Evolutionary conservation across 2,113 vertebrate species (phyloP).

Genomic region (Riparia riparia): DNA sequence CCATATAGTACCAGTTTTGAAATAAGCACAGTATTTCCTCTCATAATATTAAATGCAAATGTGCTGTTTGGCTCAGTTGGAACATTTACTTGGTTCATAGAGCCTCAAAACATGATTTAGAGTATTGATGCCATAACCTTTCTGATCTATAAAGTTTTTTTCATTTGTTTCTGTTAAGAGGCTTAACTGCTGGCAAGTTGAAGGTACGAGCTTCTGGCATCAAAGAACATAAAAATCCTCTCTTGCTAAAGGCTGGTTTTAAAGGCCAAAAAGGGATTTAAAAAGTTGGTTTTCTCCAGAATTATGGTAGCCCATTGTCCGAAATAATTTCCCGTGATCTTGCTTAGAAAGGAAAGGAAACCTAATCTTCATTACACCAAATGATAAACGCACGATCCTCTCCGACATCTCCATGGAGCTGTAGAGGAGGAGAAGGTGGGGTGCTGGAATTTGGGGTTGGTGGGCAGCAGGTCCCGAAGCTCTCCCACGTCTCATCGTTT

Average conservation of each 20-base stretch:
- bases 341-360: background rate
- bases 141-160: background rate
- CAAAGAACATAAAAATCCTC: background rate
- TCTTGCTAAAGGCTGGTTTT: background rate
- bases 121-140: background rate
- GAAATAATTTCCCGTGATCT: conserved; percentile 1
- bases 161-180: background rate
- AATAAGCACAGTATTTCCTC: background rate
- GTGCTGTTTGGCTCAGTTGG: background rate
- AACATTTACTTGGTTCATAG: background rate
- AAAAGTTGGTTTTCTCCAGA: background rate
- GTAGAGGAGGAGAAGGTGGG: background rate
- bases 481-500: background rate
- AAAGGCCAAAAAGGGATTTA: background rate
- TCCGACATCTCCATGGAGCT: background rate
- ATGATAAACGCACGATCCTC: background rate
- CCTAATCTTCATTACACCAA: background rate
- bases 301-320: background rate
- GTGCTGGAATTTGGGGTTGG: too few species aligned
- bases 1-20: background rate
- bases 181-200: background rate
- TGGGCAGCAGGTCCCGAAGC: background rate
- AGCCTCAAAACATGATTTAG: background rate
- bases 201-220: background rate
- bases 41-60: background rate